Evolutionary conservation across 2,113 vertebrate genomes (phyloP).

Genomic region (Eonycteris spelaea): DNA sequence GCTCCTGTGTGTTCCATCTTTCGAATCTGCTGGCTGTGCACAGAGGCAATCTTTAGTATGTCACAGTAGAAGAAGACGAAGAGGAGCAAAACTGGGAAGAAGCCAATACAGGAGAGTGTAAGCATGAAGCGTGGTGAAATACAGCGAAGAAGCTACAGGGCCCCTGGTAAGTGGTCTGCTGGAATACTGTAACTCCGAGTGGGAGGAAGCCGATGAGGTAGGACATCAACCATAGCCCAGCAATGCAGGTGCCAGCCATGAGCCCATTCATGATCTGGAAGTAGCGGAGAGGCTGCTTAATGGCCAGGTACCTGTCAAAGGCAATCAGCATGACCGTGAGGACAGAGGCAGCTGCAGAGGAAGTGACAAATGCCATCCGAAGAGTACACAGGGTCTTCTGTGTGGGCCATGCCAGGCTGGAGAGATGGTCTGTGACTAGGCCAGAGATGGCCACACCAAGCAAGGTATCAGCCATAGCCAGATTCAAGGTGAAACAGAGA

Average conservation of each 20-base stretch:
- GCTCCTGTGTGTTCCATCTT: constrained; percentile 79
- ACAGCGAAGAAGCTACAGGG: constrained; percentile 90
- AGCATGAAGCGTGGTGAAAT: constrained; percentile 84
- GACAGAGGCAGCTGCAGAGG: constrained; percentile 89
- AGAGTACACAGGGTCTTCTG: constrained; percentile 84
- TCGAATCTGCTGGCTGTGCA: constrained; percentile 88
- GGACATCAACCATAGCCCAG: constrained; percentile 86
- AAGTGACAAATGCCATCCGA: constrained; percentile 88
- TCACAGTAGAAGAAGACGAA: constrained; percentile 94
- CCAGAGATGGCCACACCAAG: constrained; percentile 88
- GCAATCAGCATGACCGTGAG: constrained; percentile 91
- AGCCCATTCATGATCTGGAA: constrained; percentile 81
- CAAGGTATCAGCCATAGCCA: constrained; percentile 88
- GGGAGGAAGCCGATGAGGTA: constrained; percentile 87
- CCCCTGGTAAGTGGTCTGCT: constrained; percentile 61
- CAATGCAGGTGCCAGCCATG: constrained; percentile 73
- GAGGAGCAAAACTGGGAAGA: constrained; percentile 87
- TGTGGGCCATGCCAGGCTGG: constrained; percentile 49
- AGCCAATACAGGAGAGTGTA: constrained; percentile 83
- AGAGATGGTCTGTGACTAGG: constrained; percentile 85
- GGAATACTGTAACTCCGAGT: constrained; percentile 80
- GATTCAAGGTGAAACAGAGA: constrained; percentile 91
- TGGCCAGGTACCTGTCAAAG: constrained; percentile 92
- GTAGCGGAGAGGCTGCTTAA: constrained; percentile 90
- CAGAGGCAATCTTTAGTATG: constrained; percentile 91